phyloP scores from a whole-genome alignment of 2,113 vertebrate genomes.

The Aegithalos caudatus region DNA sequence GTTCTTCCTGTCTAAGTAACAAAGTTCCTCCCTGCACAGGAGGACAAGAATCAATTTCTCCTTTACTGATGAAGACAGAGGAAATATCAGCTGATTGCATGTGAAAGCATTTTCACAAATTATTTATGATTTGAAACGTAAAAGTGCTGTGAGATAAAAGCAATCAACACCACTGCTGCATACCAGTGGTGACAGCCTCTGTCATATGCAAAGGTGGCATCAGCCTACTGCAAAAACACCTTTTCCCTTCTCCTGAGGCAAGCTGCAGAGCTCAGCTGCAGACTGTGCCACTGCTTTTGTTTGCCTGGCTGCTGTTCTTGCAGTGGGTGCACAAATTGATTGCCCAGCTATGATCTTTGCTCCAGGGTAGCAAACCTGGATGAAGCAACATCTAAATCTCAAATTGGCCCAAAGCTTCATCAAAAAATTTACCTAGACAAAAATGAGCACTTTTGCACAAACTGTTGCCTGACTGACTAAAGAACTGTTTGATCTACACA shows the following conservation, averaged over 20 bases:
- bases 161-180: accelerated
- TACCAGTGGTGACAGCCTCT: accelerated
- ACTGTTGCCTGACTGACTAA: background rate
- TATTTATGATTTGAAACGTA: background rate
- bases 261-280: background rate
- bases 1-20: background rate
- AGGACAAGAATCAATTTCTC: background rate
- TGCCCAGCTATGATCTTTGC: background rate
- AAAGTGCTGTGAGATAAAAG: background rate
- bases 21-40: background rate
- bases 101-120: background rate
- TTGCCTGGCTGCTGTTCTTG: background rate
- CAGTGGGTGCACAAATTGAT: background rate
- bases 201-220: background rate
- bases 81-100: background rate
- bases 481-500: background rate
- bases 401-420: background rate
- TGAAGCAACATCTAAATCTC: background rate
- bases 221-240: background rate
- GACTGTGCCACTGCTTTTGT: background rate
- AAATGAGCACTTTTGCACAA: background rate
- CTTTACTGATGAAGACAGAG: background rate
- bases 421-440: background rate
- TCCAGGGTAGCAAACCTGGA: background rate
- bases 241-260: background rate